Base-by-base conservation (phyloP, 2,888 invertebrate species). In the Acrobasis suavella region DNA sequence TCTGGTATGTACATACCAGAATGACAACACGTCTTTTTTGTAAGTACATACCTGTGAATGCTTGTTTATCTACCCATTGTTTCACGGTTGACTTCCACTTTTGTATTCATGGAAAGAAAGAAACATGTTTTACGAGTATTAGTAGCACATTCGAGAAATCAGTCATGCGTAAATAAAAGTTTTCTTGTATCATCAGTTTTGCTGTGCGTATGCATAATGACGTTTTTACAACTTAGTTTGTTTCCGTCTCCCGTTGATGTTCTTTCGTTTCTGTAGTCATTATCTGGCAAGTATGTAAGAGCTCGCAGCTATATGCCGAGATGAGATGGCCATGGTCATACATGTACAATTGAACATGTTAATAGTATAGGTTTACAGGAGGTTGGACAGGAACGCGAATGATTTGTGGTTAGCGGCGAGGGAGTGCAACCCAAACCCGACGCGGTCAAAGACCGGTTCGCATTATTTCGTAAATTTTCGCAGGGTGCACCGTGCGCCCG, bases 361-460 rank as follows among this genome's bases (percentile, higher is more conserved):
- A 37, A 9, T 62, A 50, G 32, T 32, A 22, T 60, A 51, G 46
- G 55, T 42, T 32, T 32, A 32, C 32, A 32, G 64, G 50, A 61
- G 62, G 62, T 65, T 71, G 67, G 70, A 79, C 75, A 71, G 77
- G 74, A 71, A 72, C 67, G 79, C 77, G 80, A 83, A 83, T 86
- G 84, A 85, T 86, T 85, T 86, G 86, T 82, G 74, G 73, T 69
- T 68, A 74, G 71, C 51, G 72, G 73, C 70, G 75, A 75, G 74
- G 74, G 80, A 75, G 75, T 79, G 82, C 81, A 83, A 80, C 79
- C 78, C 79, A 81, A 75, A 32, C 32, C 32, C 32, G 72, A 71
- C 74, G 72, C 78, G 88, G 89, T 89, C 90, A 88, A 87, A 85
- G 88, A 91, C 91, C 91, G 91, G 90, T 89, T 86, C 84, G 82